Conservation (phyloP, 1,140 invertebrate genomes). For the Drosophila hydei region DNA sequence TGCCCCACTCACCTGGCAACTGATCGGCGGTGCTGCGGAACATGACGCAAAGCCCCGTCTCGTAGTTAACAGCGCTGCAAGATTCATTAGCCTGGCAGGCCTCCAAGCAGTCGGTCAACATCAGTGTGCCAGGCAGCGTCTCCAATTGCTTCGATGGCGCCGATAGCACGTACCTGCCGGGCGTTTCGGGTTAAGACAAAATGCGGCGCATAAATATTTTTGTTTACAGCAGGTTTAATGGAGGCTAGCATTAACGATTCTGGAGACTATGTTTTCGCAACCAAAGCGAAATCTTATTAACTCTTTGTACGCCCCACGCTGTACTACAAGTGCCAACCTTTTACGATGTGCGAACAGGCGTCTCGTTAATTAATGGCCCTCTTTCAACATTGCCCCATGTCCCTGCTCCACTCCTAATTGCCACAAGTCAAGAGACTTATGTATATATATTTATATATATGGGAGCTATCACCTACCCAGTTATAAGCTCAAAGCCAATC, state of each 20-base stretch:
- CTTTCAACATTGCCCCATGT: not conserved
- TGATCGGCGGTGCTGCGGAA: slow-evolving; percentile 92
- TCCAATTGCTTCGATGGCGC: slow-evolving; percentile 94
- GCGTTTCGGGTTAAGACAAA: slow-evolving; percentile 64
- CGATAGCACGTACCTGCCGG: slow-evolving; percentile 91
- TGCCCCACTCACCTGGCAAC: slow-evolving; percentile 90
- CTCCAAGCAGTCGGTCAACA: slow-evolving; percentile 96
- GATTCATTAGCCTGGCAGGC: slow-evolving; percentile 94
- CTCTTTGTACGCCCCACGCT: not conserved
- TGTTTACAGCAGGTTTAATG: slow-evolving; percentile 36
- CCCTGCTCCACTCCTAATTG: slow-evolving; percentile 57
- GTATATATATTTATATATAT: not conserved
- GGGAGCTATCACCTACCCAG: slow-evolving; percentile 87
- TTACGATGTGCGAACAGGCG: slow-evolving; percentile 69
- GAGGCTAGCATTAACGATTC: slow-evolving; percentile 20
- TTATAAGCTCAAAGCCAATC: slow-evolving; percentile 95
- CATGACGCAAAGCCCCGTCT: slow-evolving; percentile 96
- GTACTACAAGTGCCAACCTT: slow-evolving; percentile 6
- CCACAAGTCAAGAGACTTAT: slow-evolving; percentile 62
- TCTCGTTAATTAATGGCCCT: slow-evolving; percentile 35
- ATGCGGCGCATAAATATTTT: slow-evolving; percentile 63
- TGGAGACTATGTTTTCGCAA: not conserved
- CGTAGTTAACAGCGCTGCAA: slow-evolving; percentile 96
- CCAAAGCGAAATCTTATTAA: not conserved
- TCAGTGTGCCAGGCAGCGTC: slow-evolving; percentile 94